Base-by-base conservation (phyloP, 1,140 invertebrate species). In the Sinella curviseta region DNA sequence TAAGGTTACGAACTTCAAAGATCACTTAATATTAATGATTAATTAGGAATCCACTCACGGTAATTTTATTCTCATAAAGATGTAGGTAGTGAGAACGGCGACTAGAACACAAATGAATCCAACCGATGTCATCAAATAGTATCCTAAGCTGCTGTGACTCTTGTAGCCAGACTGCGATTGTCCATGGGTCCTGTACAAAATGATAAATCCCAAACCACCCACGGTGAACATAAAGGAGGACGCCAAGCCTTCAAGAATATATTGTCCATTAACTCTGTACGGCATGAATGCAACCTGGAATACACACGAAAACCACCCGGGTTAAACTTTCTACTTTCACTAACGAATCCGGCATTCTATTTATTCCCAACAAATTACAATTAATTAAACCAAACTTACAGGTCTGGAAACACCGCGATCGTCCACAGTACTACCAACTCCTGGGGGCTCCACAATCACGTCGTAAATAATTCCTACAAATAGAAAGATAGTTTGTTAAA, bases 11-110 rank as follows among this genome's bases (percentile, higher is more conserved):
- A n/a, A n/a, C n/a, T n/a, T n/a, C n/a, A n/a, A n/a, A n/a, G n/a
- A n/a, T n/a, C n/a, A n/a, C n/a, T n/a, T n/a, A n/a, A n/a, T n/a
- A n/a, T n/a, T n/a, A n/a, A n/a, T n/a, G n/a, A n/a, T 48, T 33
- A 30, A 31, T 70, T 60, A 20, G 48, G 74, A 74, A 76, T 67
- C 76, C 77, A 88, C 91, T 90, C 88, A 92, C 89, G 98, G 97
- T 81, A 99, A 86, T 89, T 99, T 99, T 94, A 99, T 99, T 85
- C 95, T 91, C 97, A 99, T 99, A 85, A 99, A 99, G 74, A 99
- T 94, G 92, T 96, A 97, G 80, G 96, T 98, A 73, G 96, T 96
- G 82, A 97, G 94, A 87, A 98, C 99, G 24, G 97, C 97, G 0
- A 99, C 92, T 39, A 97, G 86, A 80, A 99, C 94, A 83, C 95